These are phyloP conservation scores for Entomyzon cyanotis DNA, from an alignment of 2,113 vertebrate species.

Conservation along the genomic window DNA sequence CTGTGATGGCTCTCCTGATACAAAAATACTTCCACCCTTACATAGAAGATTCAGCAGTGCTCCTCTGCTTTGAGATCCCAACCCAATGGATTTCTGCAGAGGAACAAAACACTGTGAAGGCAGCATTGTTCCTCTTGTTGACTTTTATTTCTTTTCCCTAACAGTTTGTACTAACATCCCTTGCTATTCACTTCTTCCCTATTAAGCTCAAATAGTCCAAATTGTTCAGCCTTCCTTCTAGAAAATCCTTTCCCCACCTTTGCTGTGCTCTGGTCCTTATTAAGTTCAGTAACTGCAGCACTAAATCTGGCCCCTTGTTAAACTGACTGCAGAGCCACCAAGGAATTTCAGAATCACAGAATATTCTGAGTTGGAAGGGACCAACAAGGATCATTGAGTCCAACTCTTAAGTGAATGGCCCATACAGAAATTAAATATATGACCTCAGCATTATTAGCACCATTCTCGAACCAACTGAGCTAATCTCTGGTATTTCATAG, in stretches of 20 bases:
- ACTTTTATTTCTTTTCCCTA: not conserved
- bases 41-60: not conserved
- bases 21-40: not conserved
- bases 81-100: not conserved
- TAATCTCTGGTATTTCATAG: not conserved
- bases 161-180: not conserved
- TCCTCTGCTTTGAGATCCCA: not conserved
- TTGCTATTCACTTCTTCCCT: not conserved
- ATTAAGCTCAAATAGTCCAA: not conserved
- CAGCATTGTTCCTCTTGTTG: not conserved
- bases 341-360: not conserved
- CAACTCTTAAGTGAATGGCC: not conserved
- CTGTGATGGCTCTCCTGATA: not conserved
- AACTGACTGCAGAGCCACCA: not conserved
- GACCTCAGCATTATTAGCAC: not conserved
- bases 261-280: not conserved
- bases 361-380: not conserved
- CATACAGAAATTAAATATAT: not conserved
- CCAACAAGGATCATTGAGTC: not conserved
- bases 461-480: not conserved
- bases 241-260: not conserved
- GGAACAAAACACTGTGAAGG: not conserved
- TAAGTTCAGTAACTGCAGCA: not conserved
- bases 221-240: not conserved
- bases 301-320: not conserved